Percentiles rank a stretch among this genome's conserved stretches.
phyloP scores from a whole-genome alignment of 2,797 vertebrate species.

The Paedocypris micromegethes region DNA sequence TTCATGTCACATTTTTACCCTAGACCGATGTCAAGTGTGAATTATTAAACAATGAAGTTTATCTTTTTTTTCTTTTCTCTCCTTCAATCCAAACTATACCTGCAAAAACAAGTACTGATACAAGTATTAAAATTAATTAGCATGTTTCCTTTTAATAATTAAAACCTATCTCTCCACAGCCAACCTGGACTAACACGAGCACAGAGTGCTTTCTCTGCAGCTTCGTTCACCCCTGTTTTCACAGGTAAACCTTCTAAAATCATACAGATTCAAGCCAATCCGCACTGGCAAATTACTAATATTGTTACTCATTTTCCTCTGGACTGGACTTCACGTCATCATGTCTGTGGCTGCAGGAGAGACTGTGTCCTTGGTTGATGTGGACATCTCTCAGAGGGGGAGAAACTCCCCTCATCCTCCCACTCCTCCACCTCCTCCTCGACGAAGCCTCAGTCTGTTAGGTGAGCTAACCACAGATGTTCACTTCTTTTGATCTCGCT shows the following conservation, averaged over 20 bases:
- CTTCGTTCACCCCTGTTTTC: slow-evolving; percentile 87
- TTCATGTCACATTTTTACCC: too few relatives aligned
- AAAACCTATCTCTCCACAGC: slow-evolving; percentile 56
- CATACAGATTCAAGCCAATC: not conserved
- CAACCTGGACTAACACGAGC: slow-evolving; percentile 89
- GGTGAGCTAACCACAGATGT: slow-evolving; percentile 63
- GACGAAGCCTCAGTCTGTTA: slow-evolving; percentile 91
- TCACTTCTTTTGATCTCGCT: slow-evolving; percentile 16
- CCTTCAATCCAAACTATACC: too few relatives aligned
- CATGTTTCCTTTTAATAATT: not conserved
- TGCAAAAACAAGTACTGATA: too few relatives aligned
- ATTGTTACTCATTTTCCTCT: slow-evolving; percentile 8
- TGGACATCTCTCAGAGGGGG: slow-evolving; percentile 90
- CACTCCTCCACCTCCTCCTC: slow-evolving; percentile 88
- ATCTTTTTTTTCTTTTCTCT: too few relatives aligned
- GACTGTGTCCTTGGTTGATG: slow-evolving; percentile 90
- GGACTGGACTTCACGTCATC: slow-evolving; percentile 2
- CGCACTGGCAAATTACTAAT: slow-evolving; percentile 15
- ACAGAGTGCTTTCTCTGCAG: slow-evolving; percentile 96
- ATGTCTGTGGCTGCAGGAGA: slow-evolving; percentile 71
- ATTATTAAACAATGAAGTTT: too few relatives aligned
- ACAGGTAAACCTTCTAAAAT: slow-evolving; percentile 75
- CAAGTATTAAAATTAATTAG: not conserved
- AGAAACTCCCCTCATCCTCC: slow-evolving; percentile 85
- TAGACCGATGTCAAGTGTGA: too few relatives aligned